These are phyloP conservation scores for Celastrina argiolus DNA, from an alignment of 2,888 invertebrate genomes.

Conservation along the genomic window DNA sequence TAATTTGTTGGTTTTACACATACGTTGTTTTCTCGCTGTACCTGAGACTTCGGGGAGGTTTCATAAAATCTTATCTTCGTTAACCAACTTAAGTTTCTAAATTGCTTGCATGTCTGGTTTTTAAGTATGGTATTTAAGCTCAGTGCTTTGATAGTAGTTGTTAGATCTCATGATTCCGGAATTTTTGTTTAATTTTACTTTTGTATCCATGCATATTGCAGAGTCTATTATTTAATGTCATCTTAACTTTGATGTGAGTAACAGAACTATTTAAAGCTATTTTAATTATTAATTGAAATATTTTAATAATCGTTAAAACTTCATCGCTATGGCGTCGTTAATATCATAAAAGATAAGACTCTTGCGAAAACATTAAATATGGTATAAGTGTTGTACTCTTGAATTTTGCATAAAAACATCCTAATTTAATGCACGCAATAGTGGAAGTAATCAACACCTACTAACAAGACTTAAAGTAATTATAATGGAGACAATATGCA, in stretches of 20 bases:
- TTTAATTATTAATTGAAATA: neutral
- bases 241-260: too few species aligned
- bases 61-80: neutral
- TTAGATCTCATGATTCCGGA: neutral
- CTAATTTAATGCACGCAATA: too few species aligned
- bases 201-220: too few species aligned
- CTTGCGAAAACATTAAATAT: neutral
- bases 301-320: neutral
- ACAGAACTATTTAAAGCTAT: too few species aligned
- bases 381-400: too few species aligned
- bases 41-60: neutral
- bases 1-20: neutral
- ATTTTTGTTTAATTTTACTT: too few species aligned
- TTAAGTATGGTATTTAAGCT: neutral
- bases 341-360: neutral
- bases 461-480: neutral
- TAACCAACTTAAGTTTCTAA: neutral
- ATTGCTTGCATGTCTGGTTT: neutral
- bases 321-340: neutral
- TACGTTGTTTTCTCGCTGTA: neutral
- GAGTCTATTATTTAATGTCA: too few species aligned
- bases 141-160: neutral
- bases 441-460: neutral
- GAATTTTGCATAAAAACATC: too few species aligned
- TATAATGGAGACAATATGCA: conserved; percentile 5